Base-by-base conservation (phyloP, 2,113 vertebrate species). In the Trinectes maculatus region DNA sequence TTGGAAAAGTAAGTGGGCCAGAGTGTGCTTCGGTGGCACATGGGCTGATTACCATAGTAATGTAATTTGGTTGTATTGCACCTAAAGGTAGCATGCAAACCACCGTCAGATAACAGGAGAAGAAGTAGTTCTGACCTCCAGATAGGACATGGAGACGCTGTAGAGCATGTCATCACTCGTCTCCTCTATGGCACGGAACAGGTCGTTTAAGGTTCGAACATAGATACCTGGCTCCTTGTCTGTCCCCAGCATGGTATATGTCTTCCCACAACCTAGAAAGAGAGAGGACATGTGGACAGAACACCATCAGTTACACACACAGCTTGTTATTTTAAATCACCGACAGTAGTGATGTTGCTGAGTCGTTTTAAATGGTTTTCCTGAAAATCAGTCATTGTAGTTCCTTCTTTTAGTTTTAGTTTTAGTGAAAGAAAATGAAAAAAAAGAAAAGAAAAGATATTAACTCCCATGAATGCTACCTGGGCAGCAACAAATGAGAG, bases 211-310 rank as follows among this genome's bases (percentile, higher is more conserved):
- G 2, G 94, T 94, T 3, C 90, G 93, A 0, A 95, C 91, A 0
- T 96, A 98, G 88, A 98, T 95, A 29, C 96, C 96, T 0, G 95
- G 96, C 72, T 98, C 95, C 0, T 82, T 87, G 80, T 97, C 93
- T 0, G 96, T 97, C 26, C 96, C 96, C 83, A 98, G 78, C 96
- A 98, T 98, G 33, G 96, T 98, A 85, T 98, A 96, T 0, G 96
- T 98, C 83, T 98, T 98, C 74, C 96, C 96, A 33, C 96, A 97
- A 56, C 96, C 96, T 97, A 78, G 2, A 57, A 25, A 56, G 1
- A 68, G 1, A 80, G 6, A 56, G 55, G 22, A 29, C 70, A n/a
- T 55, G 4, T 13, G 4, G 8, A 22, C 19, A 42, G 12, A 7
- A 51, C 22, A 59, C 8, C 3, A 1, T 5, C 24, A 4, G 9